Base-by-base conservation (phyloP, 2,888 invertebrate species). In the Hirtodrosophila alboralis region DNA sequence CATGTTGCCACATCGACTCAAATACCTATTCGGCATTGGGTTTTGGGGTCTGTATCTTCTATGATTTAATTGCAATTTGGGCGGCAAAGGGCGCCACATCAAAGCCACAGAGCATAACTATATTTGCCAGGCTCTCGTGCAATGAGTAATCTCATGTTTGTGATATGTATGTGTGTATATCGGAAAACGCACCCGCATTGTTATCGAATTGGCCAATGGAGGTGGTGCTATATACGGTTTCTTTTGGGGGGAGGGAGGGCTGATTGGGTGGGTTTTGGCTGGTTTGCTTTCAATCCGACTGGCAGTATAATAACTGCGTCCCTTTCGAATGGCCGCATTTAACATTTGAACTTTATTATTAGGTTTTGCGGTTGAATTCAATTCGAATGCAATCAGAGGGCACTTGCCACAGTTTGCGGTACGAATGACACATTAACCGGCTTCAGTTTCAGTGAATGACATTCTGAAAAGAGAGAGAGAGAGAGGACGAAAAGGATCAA, bases 311-410 rank as follows among this genome's bases (percentile, higher is more conserved):
- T 58, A 58, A 38, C 41, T 49, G 18, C 13, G 27, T 26, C 21
- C 14, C 34, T 26, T 3, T 13, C 44, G 40, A 6, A 33, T 23
- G 18, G 47, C 9, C 56, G 18, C 72, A 56, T 64, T 75, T 81
- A 65, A 67, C 54, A 68, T 74, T 54, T 56, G 68, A 73, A 63
- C 69, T 78, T 76, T 80, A 75, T 84, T 88, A 70, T 79, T 80
- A 79, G 86, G 84, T 88, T 87, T 79, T 86, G 87, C 68, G 80
- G 86, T 88, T 72, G 73, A 80, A 74, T 81, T 76, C 76, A 74
- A 83, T 80, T 67, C 75, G 69, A 85, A 79, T 72, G 81, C 85
- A 86, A 87, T 87, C 84, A 81, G 49, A 47, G 58, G 74, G 26
- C 23, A 14, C 44, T 66, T 61, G 61, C 56, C 61, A 53, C 67